Evolutionary conservation across 1,140 invertebrate species (phyloP), one percentile per base, ranked within the genome.

Genomic region (Apis dorsata): DNA sequence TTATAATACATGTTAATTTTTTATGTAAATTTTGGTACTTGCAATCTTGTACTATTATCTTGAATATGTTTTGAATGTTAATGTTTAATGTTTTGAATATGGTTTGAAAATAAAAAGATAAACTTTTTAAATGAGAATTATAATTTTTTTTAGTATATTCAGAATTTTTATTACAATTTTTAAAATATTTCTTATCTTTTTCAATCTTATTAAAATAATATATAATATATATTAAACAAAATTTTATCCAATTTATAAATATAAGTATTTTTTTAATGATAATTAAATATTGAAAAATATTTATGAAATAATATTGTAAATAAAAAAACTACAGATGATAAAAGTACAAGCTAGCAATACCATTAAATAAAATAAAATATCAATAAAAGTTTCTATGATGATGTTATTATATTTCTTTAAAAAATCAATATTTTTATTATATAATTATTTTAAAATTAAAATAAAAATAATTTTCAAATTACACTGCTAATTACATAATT

Each of bases 1-100:
- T 55, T 62, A 65, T 72, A 73, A 72, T 68, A 62, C 62, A 72
- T 84, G 71, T 77, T 59, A 44, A 66, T 68, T 84, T 75, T 71
- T 60, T 53, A 2, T 70, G 15, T 83, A 63, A n/a, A n/a, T 84
- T 84, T 84, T 84, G 59, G 63, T 76, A 76, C 65, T 53, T 86
- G 66, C n/a, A 24, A 49, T 84, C 79, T 85, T 85, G 81, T 79
- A 84, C 59, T 73, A 74, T 73, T 81, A 55, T 59, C 24, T 53
- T 44, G 11, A 34, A 66, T 34, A 44, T 44, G 28, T 34, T 62
- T 62, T 21, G 15, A 62, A 62, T 62, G n/a, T n/a, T 62, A 62
- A 10, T 44, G 34, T 44, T 44, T 44, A 44, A 44, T 44, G 28
- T 44, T 65, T 70, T 70, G n/a, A 71, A 66, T 12, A 66, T 44